Percentiles rank a stretch among this genome's conserved stretches.
Conservation (phyloP, 1,140 invertebrate species). For the Pseudachorutes palmiensis region DNA sequence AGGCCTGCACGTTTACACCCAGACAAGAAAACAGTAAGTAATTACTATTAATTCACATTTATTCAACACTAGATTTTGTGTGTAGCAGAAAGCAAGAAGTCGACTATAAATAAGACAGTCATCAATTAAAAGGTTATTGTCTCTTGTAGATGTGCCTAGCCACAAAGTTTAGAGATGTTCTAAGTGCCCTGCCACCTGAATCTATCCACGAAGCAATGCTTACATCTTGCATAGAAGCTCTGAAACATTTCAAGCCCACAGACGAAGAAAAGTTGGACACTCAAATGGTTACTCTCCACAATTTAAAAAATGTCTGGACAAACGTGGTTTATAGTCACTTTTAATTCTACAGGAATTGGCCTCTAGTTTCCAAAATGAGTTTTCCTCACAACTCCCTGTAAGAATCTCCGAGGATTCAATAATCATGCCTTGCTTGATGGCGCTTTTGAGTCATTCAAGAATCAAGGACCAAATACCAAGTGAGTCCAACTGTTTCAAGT, state of each 20-base stretch:
- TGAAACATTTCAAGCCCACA: conserved; percentile 9
- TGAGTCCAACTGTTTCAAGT: conserved; percentile 7
- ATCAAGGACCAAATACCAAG: not conserved
- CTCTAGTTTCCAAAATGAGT: conserved; percentile 22
- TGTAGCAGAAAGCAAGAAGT: no score
- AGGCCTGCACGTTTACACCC: not conserved
- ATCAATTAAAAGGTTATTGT: conserved; percentile 14
- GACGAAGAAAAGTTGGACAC: conserved; percentile 10
- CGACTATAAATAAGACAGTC: no score
- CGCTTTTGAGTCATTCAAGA: conserved; percentile 25
- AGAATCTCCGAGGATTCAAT: conserved; percentile 14
- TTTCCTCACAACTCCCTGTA: not conserved
- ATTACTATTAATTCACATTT: no score
- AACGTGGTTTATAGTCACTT: not conserved
- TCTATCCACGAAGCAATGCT: conserved; percentile 16
- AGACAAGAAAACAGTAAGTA: not conserved
- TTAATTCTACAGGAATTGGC: conserved; percentile 10
- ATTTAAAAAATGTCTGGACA: not conserved
- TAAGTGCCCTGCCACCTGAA: conserved; percentile 13
- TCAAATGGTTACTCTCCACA: conserved; percentile 8
- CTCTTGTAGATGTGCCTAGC: not conserved
- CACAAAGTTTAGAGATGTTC: conserved; percentile 10
- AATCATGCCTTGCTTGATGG: conserved; percentile 15
- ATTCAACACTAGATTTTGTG: no score
- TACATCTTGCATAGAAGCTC: not conserved